phyloP scores from a whole-genome alignment of 92 coral and sea anemone genomes.

The Actinostola sp. region DNA sequence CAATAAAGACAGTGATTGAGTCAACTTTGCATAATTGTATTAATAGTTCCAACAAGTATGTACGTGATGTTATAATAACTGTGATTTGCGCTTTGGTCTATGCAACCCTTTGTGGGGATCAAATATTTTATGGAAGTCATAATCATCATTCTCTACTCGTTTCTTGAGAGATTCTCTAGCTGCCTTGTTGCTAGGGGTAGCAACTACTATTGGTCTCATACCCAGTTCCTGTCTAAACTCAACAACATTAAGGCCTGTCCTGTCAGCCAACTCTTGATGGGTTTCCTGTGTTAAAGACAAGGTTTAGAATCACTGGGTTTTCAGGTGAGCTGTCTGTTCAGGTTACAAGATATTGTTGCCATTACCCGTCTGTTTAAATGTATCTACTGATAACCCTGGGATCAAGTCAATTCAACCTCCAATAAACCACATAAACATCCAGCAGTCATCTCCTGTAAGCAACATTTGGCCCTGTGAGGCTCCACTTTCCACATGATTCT shows the following conservation, averaged over 20 bases:
- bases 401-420: no score
- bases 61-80: conserved; percentile 39
- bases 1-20: neutral
- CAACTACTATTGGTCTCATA: conserved; percentile 87
- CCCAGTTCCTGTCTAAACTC: conserved; percentile 92
- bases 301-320: no score
- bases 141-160: conserved; percentile 72
- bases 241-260: conserved; percentile 95
- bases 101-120: conserved; percentile 96
- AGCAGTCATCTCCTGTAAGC: no score
- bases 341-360: no score
- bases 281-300: conserved; percentile 66
- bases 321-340: no score
- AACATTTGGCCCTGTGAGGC: no score
- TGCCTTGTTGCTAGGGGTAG: conserved; percentile 82
- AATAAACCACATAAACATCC: no score
- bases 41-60: neutral
- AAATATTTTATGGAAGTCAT: conserved; percentile 87
- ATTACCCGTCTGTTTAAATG: no score
- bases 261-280: conserved; percentile 94
- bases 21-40: neutral
- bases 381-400: no score
- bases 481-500: no score
- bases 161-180: conserved; percentile 65
- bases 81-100: conserved; percentile 81